phyloP scores from a whole-genome alignment of 2,888 invertebrate genomes.

The Plutella xylostella region DNA sequence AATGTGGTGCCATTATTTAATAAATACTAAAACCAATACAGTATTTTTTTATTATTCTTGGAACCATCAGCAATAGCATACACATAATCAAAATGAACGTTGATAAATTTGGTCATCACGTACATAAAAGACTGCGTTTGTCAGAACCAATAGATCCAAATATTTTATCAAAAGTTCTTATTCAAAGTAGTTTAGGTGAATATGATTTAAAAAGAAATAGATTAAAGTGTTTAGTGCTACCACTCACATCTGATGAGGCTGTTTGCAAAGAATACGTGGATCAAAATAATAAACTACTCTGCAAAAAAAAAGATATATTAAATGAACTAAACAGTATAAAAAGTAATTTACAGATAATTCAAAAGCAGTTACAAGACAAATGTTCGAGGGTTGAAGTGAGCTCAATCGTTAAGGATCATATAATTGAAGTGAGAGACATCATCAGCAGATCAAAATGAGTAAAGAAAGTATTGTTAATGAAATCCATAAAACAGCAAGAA shows the following conservation, averaged over 20 bases:
- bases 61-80: neutral
- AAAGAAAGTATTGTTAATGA: neutral
- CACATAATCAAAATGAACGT: neutral
- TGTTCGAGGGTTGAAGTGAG: neutral
- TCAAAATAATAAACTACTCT: neutral
- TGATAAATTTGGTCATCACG: neutral
- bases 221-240: neutral
- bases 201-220: neutral
- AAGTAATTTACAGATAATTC: neutral
- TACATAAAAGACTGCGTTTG: neutral
- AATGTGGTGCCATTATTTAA: neutral
- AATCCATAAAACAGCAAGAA: neutral
- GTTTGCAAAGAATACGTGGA: neutral
- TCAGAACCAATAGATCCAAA: neutral
- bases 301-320: neutral
- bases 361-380: neutral
- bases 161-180: neutral
- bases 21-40: neutral
- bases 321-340: neutral
- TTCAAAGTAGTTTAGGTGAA: neutral
- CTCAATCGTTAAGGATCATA: neutral
- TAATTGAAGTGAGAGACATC: neutral
- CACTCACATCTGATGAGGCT: neutral
- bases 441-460: neutral
- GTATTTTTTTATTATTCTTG: neutral